Base-by-base conservation (phyloP, 2,797 vertebrate species). In the Tangara arthus region DNA sequence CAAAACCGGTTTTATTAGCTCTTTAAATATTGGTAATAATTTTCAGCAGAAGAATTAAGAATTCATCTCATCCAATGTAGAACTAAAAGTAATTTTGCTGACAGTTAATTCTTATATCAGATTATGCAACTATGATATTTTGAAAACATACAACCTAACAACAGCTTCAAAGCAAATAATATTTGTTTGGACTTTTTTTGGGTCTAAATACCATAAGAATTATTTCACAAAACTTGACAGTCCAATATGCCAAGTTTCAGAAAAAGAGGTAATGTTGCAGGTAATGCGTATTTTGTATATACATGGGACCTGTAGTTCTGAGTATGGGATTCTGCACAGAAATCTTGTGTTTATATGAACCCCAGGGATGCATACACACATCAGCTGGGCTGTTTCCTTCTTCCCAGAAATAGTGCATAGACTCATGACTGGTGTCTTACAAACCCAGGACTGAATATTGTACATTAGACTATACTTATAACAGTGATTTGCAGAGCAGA, bases 61-160 rank as follows among this genome's bases (percentile, higher is more conserved):
- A 17, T 52, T 14, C 5, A 23, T 57, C 35, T 32, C 20, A 72
- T 28, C 15, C 9, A 3, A 39, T 50, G 70, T 72, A 72, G 64
- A 61, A 84, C 50, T 21, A 22, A 77, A 96, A 89, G 46, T 93
- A 83, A 77, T 84, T 94, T 93, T 82, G 55, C 76, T 87, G 69
- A 37, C 7, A 22, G 35, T 83, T 86, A 59, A 81, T 79, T 92
- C 72, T 79, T 82, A 16, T n/a, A 83, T 61, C 32, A 90, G 49
- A 21, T 47, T 42, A n/a, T 71, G n/a, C n/a, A 77, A 52, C 79
- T 89, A 86, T 84, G 59, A 21, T 92, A 88, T 91, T 94, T 97
- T 79, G 35, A 65, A 92, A 91, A 80, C 12, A 11, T 63, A 75
- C 84, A 91, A 42, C 50, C 30, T 21, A 50, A 68, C 30, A 49